phyloP scores from a whole-genome alignment of 2,888 invertebrate genomes.

The Dasypolia templi region DNA sequence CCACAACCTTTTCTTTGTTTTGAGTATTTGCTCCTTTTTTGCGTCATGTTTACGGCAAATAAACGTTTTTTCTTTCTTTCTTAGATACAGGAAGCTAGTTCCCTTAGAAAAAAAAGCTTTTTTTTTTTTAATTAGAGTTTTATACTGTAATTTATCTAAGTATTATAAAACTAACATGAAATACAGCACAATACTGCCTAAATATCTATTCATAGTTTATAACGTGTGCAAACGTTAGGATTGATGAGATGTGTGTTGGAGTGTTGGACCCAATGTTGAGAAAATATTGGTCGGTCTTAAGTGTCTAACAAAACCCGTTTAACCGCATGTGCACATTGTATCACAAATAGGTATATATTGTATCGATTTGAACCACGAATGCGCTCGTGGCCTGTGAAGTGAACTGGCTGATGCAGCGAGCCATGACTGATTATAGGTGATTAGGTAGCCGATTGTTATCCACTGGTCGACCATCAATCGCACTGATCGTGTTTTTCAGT shows the following conservation, averaged over 20 bases:
- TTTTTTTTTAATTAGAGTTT: background rate
- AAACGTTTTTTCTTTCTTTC: too few relatives aligned
- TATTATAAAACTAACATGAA: background rate
- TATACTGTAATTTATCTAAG: too few relatives aligned
- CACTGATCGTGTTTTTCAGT: too few relatives aligned
- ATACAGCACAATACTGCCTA: background rate
- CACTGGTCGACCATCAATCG: slow-evolving; percentile 16
- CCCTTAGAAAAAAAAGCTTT: too few relatives aligned
- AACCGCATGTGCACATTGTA: slow-evolving; percentile 1
- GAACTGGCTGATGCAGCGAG: slow-evolving; percentile 64
- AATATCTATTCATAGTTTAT: too few relatives aligned
- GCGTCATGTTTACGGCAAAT: too few relatives aligned
- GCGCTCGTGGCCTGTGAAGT: slow-evolving; percentile 56
- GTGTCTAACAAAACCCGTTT: background rate
- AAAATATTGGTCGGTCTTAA: too few relatives aligned
- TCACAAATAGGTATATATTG: slow-evolving; percentile 25
- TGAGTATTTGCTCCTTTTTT: too few relatives aligned
- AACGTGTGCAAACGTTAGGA: too few relatives aligned
- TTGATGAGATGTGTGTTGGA: too few relatives aligned
- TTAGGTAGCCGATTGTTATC: slow-evolving; percentile 33
- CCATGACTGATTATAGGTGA: slow-evolving; percentile 52
- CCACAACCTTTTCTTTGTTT: too few relatives aligned
- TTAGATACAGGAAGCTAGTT: background rate
- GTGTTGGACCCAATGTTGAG: too few relatives aligned
- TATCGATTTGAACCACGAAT: slow-evolving; percentile 34